phyloP scores from a whole-genome alignment of 2,113 vertebrate species.

The Oostethus manadensis region DNA sequence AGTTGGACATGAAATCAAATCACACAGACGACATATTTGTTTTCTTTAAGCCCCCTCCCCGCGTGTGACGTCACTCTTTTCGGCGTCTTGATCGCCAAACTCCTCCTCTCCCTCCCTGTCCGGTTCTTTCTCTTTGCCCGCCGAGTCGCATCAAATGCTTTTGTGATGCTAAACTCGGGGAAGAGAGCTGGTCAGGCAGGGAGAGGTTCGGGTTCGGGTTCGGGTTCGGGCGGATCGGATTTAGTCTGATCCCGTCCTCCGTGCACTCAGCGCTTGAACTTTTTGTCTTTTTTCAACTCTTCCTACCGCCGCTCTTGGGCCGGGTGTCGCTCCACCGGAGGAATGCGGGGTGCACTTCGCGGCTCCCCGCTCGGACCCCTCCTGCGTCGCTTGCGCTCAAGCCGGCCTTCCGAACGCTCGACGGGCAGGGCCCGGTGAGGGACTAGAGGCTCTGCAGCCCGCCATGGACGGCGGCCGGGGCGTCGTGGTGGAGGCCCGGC shows the following conservation, averaged over 20 bases:
- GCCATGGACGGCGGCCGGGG: constrained; percentile 47
- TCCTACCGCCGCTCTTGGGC: not conserved
- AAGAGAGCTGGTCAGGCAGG: constrained; percentile 75
- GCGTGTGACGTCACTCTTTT: not conserved
- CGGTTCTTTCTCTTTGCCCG: constrained; percentile 77
- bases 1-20: too few species aligned
- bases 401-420: constrained; percentile 23
- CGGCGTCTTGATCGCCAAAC: not conserved
- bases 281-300: not conserved
- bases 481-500: constrained; percentile 79
- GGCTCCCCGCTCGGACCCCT: constrained; percentile 21
- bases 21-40: too few species aligned
- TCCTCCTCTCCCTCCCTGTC: constrained; percentile 6
- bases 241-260: not conserved
- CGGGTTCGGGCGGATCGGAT: constrained; percentile 14
- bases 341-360: constrained; percentile 48
- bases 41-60: too few species aligned
- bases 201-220: constrained; percentile 62
- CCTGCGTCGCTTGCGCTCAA: not conserved
- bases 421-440: constrained; percentile 34
- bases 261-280: constrained; percentile 2
- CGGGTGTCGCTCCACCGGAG: constrained; percentile 2
- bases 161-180: constrained; percentile 89
- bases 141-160: constrained; percentile 80
- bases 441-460: not conserved